Percentiles rank a stretch among this genome's conserved stretches.
These are phyloP conservation scores for Rhodeus uyekii DNA, from an alignment of 2,797 vertebrate genomes.

Conservation along the genomic window DNA sequence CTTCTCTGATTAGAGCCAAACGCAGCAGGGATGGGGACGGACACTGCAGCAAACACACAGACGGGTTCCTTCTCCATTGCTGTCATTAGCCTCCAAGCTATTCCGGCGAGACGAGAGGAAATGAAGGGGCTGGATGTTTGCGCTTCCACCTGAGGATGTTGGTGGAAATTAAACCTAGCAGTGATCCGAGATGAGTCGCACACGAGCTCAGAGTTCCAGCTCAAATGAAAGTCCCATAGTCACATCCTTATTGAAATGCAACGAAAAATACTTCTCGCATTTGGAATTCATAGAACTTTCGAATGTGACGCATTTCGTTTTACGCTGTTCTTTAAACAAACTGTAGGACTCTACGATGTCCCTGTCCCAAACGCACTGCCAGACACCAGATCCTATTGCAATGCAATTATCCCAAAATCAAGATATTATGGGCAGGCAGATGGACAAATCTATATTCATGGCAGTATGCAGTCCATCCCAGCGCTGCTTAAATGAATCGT, in stretches of 20 bases:
- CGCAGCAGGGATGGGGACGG: background rate
- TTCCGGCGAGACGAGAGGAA: conserved; percentile 22
- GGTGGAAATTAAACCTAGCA: conserved; percentile 35
- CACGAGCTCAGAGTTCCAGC: background rate
- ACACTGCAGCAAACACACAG: conserved; percentile 1
- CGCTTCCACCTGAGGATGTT: conserved; percentile 16
- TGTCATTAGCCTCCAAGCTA: conserved; percentile 9
- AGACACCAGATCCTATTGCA: background rate
- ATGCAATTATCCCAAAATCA: conserved; percentile 33
- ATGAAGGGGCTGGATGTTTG: conserved; percentile 28
- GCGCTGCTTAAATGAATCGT: conserved; percentile 24
- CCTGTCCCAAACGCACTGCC: background rate
- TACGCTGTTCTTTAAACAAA: background rate
- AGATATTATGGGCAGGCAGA: conserved; percentile 29
- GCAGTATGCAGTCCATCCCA: background rate
- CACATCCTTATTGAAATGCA: background rate
- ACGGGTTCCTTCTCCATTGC: background rate
- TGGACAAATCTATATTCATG: conserved; percentile 47
- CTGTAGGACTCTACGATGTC: background rate
- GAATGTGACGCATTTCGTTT: background rate
- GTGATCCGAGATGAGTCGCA: conserved; percentile 3
- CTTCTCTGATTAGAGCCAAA: conserved; percentile 16
- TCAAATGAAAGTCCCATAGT: background rate
- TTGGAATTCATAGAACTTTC: background rate
- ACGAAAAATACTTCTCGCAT: background rate